Evolutionary conservation across 2,113 vertebrate genomes (phyloP), one percentile per base, ranked within the genome.

Genomic region (Chaetops frenatus): DNA sequence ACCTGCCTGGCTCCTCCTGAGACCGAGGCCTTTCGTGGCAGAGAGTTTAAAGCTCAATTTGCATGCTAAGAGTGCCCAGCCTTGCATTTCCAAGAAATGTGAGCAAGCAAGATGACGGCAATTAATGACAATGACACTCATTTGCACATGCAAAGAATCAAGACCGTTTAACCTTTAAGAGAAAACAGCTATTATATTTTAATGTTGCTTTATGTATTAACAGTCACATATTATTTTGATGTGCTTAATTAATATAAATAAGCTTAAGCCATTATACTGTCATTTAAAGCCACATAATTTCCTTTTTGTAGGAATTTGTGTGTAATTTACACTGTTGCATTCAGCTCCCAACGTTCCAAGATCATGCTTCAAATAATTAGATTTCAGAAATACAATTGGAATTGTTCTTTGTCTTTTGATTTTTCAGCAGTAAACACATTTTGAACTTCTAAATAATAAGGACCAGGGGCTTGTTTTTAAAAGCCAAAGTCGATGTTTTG

Each of bases 391-490:
- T 24, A 94, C 92, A 93, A 78, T 92, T 94, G 85, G 82, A 90
- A 93, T 96, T 97, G 90, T 95, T 95, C 91, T 95, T 91, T 53
- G 72, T 31, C 56, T 57, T 92, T 84, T 80, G 69, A 24, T 76
- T 94, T 94, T 86, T 90, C 62, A n/a, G 74, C 79, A 64, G 80
- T 90, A 95, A 94, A 73, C 64, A 73, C 44, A 64, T 82, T 90
- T 86, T 77, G 16, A 66, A 54, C 71, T 90, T 69, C 71, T 86
- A 13, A 0, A 15, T 77, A 95, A 88, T 92, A 72, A 95, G 84
- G 79, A 94, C 29, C 40, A 69, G 71, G 35, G 31, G 12, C 33
- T 85, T 58, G 3, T 27, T 90, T 94, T 77, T 33, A 86, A 70
- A 80, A 90, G 38, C 36, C 38, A 28, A 90, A 88, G 36, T 21